These are phyloP conservation scores for Drosophila subsilvestris DNA, from an alignment of 2,888 invertebrate species.

Conservation along the genomic window DNA sequence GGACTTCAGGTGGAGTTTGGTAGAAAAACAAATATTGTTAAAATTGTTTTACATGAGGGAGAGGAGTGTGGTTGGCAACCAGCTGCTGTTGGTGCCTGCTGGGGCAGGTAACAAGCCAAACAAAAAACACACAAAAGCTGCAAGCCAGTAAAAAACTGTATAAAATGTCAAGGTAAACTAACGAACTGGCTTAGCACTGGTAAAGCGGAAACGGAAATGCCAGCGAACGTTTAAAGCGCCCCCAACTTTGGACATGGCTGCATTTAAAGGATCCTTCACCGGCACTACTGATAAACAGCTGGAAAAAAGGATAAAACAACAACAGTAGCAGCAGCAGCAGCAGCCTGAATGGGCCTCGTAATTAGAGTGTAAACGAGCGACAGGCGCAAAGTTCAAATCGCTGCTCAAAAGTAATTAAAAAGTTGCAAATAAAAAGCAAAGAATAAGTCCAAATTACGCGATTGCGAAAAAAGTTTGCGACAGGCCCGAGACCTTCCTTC, in stretches of 20 bases:
- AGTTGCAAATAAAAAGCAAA: constrained; percentile 61
- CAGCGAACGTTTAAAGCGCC: constrained; percentile 56
- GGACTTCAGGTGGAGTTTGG: constrained; percentile 18
- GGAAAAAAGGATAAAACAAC: constrained; percentile 27
- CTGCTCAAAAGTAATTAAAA: constrained; percentile 77
- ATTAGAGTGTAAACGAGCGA: constrained; percentile 65
- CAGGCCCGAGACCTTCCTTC: not conserved
- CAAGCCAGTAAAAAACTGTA: constrained; percentile 48
- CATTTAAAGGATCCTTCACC: constrained; percentile 47
- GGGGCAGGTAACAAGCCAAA: constrained; percentile 32
- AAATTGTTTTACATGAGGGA: constrained; percentile 61
- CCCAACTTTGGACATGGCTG: constrained; percentile 44
- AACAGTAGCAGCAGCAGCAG: constrained; percentile 17
- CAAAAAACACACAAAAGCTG: constrained; percentile 26
- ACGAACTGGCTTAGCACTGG: constrained; percentile 60
- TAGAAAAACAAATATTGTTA: constrained; percentile 76
- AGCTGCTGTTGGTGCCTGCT: not conserved
- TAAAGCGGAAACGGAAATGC: constrained; percentile 71
- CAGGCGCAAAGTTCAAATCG: constrained; percentile 72
- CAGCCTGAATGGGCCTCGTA: constrained; percentile 61
- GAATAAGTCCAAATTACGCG: constrained; percentile 67
- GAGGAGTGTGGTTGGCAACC: constrained; percentile 16
- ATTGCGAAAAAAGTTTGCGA: constrained; percentile 57
- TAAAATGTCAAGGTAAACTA: constrained; percentile 78
- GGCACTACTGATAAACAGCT: constrained; percentile 62